Conservation (phyloP, 2,113 vertebrate genomes). For the Budorcas taxicolor region DNA sequence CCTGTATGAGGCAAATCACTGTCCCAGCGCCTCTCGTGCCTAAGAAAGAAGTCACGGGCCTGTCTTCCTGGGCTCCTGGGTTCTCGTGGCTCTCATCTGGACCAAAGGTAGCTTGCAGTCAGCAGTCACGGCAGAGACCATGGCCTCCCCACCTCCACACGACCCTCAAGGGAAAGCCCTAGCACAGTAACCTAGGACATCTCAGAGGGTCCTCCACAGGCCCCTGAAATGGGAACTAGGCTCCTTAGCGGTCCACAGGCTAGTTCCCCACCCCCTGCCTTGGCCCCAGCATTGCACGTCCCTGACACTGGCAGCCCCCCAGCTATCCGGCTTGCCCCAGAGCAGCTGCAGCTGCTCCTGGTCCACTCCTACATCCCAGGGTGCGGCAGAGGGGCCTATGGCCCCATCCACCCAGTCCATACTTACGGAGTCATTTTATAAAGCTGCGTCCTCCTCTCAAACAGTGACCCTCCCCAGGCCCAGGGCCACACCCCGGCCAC, state of each 20-base stretch:
- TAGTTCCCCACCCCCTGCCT: neutral
- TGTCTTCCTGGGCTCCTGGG: neutral
- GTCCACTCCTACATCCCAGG: neutral
- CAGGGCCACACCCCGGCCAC: constrained; percentile 59
- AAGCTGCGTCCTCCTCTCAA: constrained; percentile 72
- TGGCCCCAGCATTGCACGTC: neutral
- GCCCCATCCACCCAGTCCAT: constrained; percentile 36
- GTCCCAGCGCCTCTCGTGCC: neutral
- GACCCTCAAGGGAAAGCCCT: neutral
- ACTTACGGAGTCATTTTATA: constrained; percentile 77
- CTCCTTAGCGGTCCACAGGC: neutral
- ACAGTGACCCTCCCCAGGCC: constrained; percentile 75
- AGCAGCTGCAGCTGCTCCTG: neutral
- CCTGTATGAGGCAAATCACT: neutral
- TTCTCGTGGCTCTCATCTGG: neutral
- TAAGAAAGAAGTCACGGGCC: neutral
- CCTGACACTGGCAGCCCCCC: neutral
- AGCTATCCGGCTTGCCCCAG: neutral
- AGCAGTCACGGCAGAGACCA: neutral
- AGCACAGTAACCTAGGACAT: neutral
- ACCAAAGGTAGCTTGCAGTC: neutral
- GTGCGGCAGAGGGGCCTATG: neutral
- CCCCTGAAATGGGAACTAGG: neutral
- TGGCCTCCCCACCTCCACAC: too few relatives aligned
- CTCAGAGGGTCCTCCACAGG: neutral